These are phyloP conservation scores for Baccha elongata DNA, from an alignment of 2,888 invertebrate species.

Conservation along the genomic window DNA sequence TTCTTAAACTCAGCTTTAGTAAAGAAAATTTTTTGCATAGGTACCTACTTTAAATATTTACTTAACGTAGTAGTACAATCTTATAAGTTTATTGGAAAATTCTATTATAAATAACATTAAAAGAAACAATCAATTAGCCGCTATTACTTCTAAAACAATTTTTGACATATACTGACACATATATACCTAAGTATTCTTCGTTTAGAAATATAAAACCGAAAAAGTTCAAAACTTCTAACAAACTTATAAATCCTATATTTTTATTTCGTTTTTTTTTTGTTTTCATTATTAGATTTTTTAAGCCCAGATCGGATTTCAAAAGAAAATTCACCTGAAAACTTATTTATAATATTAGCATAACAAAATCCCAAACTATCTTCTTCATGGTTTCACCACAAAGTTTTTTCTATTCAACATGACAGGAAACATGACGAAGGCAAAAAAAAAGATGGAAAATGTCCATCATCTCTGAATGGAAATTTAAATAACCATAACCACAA, in stretches of 20 bases:
- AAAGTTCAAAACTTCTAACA: background rate
- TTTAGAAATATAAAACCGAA: too few relatives aligned
- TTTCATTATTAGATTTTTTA: conserved; percentile 26
- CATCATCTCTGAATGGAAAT: conserved; percentile 57
- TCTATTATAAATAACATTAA: too few relatives aligned
- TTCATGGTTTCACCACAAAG: background rate
- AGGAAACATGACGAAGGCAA: conserved; percentile 36
- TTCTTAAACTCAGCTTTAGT: too few relatives aligned
- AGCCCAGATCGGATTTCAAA: conserved; percentile 45
- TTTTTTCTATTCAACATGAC: background rate
- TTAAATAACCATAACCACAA: conserved; percentile 38
- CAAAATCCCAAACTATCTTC: conserved; percentile 9
- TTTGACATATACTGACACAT: too few relatives aligned
- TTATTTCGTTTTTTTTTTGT: conserved; percentile 18
- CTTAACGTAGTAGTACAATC: too few relatives aligned
- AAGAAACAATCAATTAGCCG: too few relatives aligned
- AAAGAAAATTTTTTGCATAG: too few relatives aligned
- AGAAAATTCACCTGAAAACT: conserved; percentile 55
- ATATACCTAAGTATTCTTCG: too few relatives aligned
- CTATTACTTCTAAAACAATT: too few relatives aligned
- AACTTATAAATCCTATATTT: conserved; percentile 23
- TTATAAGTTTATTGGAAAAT: too few relatives aligned
- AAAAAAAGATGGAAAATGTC: conserved; percentile 43
- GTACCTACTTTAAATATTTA: too few relatives aligned
- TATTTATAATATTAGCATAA: conserved; percentile 47